phyloP scores from a whole-genome alignment of 2,113 vertebrate species.

The Rostratula benghalensis region DNA sequence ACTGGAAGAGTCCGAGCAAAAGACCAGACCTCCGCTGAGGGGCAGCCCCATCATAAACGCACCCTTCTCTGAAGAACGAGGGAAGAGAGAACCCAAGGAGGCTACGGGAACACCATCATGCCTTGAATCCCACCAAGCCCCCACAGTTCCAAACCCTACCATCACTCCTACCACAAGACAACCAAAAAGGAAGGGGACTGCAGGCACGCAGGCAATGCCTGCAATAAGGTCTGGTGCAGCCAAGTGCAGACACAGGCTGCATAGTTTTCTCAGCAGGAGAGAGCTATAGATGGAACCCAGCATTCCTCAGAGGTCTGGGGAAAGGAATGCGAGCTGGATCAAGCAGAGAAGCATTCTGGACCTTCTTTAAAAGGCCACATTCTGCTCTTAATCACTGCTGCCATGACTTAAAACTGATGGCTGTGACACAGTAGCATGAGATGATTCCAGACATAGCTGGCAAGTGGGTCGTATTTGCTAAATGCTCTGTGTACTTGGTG shows the following conservation, averaged over 20 bases:
- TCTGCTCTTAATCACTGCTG: neutral
- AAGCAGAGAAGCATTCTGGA: neutral
- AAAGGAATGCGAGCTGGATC: neutral
- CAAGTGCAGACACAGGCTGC: fast-evolving
- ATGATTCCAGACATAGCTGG: neutral
- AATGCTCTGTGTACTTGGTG: neutral
- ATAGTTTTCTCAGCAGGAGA: fast-evolving
- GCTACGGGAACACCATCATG: neutral
- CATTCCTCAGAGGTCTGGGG: neutral
- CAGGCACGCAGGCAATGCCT: fast-evolving
- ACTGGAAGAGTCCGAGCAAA: neutral
- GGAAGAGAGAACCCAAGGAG: neutral
- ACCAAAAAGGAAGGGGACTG: neutral
- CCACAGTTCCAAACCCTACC: neutral
- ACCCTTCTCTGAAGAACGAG: neutral
- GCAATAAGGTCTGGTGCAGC: neutral
- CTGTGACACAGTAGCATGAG: neutral
- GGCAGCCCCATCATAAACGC: neutral
- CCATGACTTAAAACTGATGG: neutral
- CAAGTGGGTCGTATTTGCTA: neutral
- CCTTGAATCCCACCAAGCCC: neutral
- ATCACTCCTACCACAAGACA: neutral
- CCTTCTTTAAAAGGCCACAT: neutral
- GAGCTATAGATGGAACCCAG: neutral
- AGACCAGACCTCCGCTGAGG: neutral